Evolutionary conservation across 2,888 invertebrate genomes (phyloP), one percentile per base, ranked within the genome.

Genomic region (Macroteleia sp.): DNA sequence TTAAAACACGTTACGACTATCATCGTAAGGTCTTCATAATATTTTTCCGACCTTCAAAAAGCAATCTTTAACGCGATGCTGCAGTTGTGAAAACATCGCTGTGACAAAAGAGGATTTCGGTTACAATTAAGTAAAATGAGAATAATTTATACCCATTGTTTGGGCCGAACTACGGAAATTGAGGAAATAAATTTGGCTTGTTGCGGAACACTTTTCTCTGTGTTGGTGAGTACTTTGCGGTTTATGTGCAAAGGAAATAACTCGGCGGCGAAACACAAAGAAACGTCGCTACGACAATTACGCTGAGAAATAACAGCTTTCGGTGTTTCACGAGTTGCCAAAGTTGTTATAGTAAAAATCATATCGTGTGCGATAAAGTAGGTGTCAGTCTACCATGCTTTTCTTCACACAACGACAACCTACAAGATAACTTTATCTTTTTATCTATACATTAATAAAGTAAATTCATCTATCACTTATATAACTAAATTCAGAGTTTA

Each of bases 251-350:
- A 36, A 59, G 64, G 64, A 69, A 78, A 77, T 71, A 71, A 64
- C 48, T 66, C 61, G 71, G 57, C 77, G 77, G 73, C 59, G 46
- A 46, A 52, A 36, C 62, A 74, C 77, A 73, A 77, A 77, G 79
- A 74, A 71, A 69, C 52, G 74, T 50, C 56, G 66, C 73, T 61
- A 78, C 77, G 69, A 73, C 83, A 83, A 85, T 85, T 85, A 84
- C 81, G 80, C 57, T 50, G 81, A 70, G 77, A 81, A 83, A 82
- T 80, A 82, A 82, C 81, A 79, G 82, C 80, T 81, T 83, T 83
- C 59, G 80, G 80, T 79, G 80, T 81, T 77, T 54, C 70, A 50
- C 56, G 57, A 73, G 77, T 77, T 73, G 62, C 62, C 73, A 62
- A 69, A 77, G 73, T 77, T 69, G 73, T 56, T 64, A 57, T 20